Evolutionary conservation across 2,888 invertebrate genomes (phyloP).

Genomic region (Eupelmus urozonus): DNA sequence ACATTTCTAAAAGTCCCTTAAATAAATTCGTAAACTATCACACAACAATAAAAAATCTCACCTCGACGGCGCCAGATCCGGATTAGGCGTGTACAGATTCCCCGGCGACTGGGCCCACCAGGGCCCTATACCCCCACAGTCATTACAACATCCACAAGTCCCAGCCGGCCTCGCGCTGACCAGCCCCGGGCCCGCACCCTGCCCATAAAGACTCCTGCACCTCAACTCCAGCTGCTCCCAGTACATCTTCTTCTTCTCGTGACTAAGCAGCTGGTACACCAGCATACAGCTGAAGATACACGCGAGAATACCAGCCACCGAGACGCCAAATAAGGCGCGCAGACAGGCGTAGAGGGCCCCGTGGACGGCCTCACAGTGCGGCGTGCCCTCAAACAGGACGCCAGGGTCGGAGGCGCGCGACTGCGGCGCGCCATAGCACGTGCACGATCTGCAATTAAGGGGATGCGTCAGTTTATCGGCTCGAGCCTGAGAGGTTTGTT

Average conservation of each 20-base stretch:
- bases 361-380: constrained; percentile 93
- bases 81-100: constrained; percentile 91
- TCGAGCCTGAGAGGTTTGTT: too few species aligned
- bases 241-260: constrained; percentile 96
- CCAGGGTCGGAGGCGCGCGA: constrained; percentile 71
- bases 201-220: constrained; percentile 87
- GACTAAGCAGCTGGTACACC: constrained; percentile 92
- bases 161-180: constrained; percentile 74
- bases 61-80: constrained; percentile 80
- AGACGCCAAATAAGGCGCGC: constrained; percentile 92
- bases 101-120: constrained; percentile 81
- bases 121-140: constrained; percentile 81
- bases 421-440: constrained; percentile 76
- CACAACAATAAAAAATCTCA: constrained; percentile 60
- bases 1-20: too few species aligned
- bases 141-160: constrained; percentile 85
- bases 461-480: too few species aligned
- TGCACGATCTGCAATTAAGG: constrained; percentile 76
- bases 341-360: constrained; percentile 93
- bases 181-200: constrained; percentile 78
- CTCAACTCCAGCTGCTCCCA: constrained; percentile 93
- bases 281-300: constrained; percentile 96
- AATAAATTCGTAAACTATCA: too few species aligned
- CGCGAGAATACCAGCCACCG: constrained; percentile 92
- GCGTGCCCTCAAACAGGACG: constrained; percentile 90